These are phyloP conservation scores for Stratiomys singularior DNA, from an alignment of 2,888 invertebrate species.

Conservation along the genomic window DNA sequence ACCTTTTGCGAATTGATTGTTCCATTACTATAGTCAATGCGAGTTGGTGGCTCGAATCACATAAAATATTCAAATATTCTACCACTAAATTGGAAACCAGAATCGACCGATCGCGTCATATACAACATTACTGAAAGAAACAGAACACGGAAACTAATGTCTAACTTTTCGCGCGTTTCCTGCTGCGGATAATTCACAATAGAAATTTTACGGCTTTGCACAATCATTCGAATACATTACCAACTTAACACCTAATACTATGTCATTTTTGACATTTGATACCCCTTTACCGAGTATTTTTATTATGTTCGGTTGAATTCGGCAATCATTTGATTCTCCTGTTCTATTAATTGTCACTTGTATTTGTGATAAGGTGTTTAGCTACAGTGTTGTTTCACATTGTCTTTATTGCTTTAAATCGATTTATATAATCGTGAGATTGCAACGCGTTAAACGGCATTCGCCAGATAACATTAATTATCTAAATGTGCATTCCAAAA, in stretches of 20 bases:
- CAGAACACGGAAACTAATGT: too few relatives aligned
- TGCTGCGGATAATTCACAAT: too few relatives aligned
- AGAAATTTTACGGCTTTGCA: too few relatives aligned
- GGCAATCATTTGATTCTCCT: neutral
- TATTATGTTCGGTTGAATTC: neutral
- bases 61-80: too few relatives aligned
- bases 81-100: too few relatives aligned
- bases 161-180: too few relatives aligned
- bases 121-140: too few relatives aligned
- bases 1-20: too few relatives aligned
- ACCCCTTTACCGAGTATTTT: neutral
- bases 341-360: slow-evolving; percentile 24
- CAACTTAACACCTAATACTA: slow-evolving; percentile 8
- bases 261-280: slow-evolving; percentile 23
- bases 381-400: neutral
- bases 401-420: neutral
- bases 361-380: neutral
- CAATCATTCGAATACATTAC: neutral
- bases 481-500: slow-evolving; percentile 48
- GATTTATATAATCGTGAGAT: slow-evolving; percentile 10
- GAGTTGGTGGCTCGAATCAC: too few relatives aligned
- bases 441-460: neutral
- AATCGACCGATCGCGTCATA: too few relatives aligned
- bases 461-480: neutral
- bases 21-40: too few relatives aligned